These are phyloP conservation scores for Muraenolepis orangiensis DNA, from an alignment of 2,797 vertebrate genomes.

Conservation along the genomic window DNA sequence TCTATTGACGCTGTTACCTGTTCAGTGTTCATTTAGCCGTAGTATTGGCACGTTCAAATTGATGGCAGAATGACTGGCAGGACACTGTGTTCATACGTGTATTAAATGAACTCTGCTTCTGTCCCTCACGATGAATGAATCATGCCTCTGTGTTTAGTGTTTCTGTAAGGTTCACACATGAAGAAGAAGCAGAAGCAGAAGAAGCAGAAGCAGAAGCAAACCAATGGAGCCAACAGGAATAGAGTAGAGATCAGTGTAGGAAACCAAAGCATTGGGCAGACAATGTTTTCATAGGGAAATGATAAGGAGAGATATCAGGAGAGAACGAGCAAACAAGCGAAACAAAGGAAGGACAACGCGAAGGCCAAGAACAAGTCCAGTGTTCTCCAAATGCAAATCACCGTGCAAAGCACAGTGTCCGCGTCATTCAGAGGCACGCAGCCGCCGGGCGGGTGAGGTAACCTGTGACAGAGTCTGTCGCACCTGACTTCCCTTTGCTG, in stretches of 20 bases:
- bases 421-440: background rate
- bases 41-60: background rate
- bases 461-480: constrained; percentile 12
- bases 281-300: background rate
- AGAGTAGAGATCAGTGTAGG: background rate
- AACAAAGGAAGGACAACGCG: background rate
- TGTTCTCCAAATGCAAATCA: background rate
- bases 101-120: too few species aligned
- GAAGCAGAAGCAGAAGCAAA: background rate
- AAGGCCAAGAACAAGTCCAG: background rate
- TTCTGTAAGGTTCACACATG: background rate
- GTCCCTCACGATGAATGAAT: too few species aligned
- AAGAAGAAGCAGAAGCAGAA: background rate
- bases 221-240: background rate
- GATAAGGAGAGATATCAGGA: too few species aligned
- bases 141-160: background rate
- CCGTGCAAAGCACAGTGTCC: background rate
- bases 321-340: background rate
- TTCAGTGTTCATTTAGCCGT: background rate
- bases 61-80: background rate
- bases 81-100: too few species aligned
- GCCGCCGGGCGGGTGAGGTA: background rate
- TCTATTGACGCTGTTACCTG: background rate
- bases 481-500: constrained; percentile 26
- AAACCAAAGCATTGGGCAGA: background rate